Conservation (phyloP, 2,113 vertebrate genomes). For the Pandion haliaetus region DNA sequence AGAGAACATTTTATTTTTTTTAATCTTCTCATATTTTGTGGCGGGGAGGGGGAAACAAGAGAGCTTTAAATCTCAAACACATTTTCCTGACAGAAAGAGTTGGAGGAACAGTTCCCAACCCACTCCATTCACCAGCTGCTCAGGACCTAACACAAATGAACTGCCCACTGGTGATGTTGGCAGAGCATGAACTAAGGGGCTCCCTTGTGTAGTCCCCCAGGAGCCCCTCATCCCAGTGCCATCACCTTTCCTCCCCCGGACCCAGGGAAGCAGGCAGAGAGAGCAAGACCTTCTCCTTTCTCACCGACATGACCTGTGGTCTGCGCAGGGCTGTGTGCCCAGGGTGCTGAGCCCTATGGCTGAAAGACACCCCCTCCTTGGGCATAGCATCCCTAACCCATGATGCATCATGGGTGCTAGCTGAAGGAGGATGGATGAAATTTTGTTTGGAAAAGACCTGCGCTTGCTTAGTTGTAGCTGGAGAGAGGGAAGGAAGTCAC, state of each 20-base stretch:
- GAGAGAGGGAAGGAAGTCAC: not conserved
- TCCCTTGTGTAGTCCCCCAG: not conserved
- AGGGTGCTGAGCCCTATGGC: not conserved
- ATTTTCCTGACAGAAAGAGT: not conserved
- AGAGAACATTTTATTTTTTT: not conserved
- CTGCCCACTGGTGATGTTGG: not conserved
- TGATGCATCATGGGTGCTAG: accelerated
- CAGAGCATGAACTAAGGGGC: not conserved
- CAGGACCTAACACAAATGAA: not conserved
- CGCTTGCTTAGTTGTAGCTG: not conserved
- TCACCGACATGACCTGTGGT: not conserved
- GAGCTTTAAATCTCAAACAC: not conserved
- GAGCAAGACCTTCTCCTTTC: not conserved
- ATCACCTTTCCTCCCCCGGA: not conserved
- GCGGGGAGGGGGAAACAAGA: accelerated
- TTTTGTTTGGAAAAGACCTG: not conserved
- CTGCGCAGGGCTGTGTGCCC: not conserved
- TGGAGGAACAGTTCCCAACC: not conserved
- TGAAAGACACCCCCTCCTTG: not conserved
- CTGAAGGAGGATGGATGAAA: not conserved
- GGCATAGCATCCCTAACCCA: accelerated
- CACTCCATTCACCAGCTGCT: not conserved
- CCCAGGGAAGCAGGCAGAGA: not conserved
- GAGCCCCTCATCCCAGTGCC: accelerated
- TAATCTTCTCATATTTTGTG: not conserved